These are phyloP conservation scores for Helicoverpa zea DNA, from an alignment of 1,140 invertebrate genomes.

Conservation along the genomic window DNA sequence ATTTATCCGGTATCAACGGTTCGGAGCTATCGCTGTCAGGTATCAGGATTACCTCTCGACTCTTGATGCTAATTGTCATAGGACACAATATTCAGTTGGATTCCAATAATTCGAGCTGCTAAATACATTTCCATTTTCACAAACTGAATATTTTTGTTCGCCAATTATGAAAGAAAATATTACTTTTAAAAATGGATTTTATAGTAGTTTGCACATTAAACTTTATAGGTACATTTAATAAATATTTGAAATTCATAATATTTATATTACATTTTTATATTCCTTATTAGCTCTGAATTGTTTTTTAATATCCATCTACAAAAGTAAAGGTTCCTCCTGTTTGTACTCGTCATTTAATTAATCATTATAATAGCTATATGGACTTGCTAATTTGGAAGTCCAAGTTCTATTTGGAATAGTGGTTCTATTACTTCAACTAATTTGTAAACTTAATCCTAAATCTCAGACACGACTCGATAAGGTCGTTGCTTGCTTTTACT, in stretches of 20 bases:
- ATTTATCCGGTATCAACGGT: not conserved
- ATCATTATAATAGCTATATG: no score
- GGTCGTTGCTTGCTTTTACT: not conserved
- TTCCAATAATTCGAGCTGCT: not conserved
- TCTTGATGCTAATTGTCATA: conserved; percentile 8
- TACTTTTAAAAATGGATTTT: conserved; percentile 36
- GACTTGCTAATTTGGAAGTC: not conserved
- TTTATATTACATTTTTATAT: no score
- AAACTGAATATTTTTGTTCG: conserved; percentile 21
- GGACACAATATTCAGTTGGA: not conserved
- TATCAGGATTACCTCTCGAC: conserved; percentile 30
- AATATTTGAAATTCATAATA: no score
- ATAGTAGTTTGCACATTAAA: conserved; percentile 6
- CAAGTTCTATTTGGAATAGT: not conserved
- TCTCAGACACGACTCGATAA: not conserved
- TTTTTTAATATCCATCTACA: no score
- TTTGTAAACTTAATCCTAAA: not conserved
- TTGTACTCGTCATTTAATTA: no score
- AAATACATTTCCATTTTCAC: conserved; percentile 18
- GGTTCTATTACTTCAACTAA: not conserved
- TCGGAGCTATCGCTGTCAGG: conserved; percentile 29
- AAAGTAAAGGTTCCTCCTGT: no score
- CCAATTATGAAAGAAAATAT: conserved; percentile 26
- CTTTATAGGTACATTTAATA: conserved; percentile 6
- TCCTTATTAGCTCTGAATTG: no score